Base-by-base conservation (phyloP, 2,797 vertebrate genomes). In the Esox lucius region DNA sequence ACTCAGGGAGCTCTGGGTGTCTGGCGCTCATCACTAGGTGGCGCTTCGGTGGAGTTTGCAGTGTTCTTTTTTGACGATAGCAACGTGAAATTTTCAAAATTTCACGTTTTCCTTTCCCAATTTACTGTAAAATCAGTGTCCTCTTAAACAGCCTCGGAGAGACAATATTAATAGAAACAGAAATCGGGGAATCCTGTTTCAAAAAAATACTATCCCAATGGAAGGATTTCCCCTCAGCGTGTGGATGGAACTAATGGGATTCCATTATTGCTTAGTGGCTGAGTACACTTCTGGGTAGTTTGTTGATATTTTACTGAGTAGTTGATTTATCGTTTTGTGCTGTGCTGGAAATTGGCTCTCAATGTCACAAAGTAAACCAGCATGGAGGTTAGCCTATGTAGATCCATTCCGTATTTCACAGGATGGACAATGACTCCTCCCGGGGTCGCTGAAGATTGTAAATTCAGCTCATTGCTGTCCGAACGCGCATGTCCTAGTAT, bases 241-340 rank as follows among this genome's bases (percentile, higher is more conserved):
- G 28, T 31, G 88, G 88, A 85, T 91, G 86, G 86, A 89, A 91
- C 90, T 87, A 92, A 91, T 88, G 84, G 79, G 84, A 91, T 88
- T 90, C 85, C 65, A 73, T 78, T 88, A 88, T 87, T 88, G 84
- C 86, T 87, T 86, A 86, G 88, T 87, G 84, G 88, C 85, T 78
- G 82, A 82, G 64, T 82, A 86, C 83, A 89, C 87, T 85, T 80
- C 78, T 67, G 80, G 86, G 82, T 85, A 70, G 83, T 82, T 88
- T 77, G 79, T 75, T 89, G 89, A 89, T 83, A 71, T 86, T 86
- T 78, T 84, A 73, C 73, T 73, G n/a, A 72, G 49, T 67, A 68
- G 6, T 74, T 28, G n/a, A 35, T 75, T 75, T 67, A 65, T 69
- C 68, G 67, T 28, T 75, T 15, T 33, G 12, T 42, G 26, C 62